These are phyloP conservation scores for Zophobas morio DNA, from an alignment of 1,140 invertebrate genomes.

Conservation along the genomic window DNA sequence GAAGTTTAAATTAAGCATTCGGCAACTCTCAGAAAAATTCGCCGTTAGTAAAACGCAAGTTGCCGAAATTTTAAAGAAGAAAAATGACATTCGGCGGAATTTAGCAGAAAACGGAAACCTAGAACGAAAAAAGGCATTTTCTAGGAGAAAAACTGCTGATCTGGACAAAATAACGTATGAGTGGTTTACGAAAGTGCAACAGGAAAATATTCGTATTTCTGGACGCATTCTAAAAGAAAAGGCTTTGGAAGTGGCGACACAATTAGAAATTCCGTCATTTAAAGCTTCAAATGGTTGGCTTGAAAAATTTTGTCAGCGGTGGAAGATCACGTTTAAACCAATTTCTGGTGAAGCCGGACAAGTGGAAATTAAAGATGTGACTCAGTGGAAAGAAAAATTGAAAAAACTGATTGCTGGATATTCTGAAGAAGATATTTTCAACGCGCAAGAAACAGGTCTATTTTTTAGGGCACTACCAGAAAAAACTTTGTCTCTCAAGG, in stretches of 20 bases:
- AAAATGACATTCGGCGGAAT: constrained; percentile 49
- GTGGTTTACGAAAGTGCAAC: constrained; percentile 63
- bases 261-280: constrained; percentile 62
- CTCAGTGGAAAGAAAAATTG: constrained; percentile 46
- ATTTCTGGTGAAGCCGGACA: constrained; percentile 62
- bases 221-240: constrained; percentile 64
- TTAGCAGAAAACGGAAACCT: constrained; percentile 44
- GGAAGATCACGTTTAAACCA: constrained; percentile 61
- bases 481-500: constrained; percentile 53
- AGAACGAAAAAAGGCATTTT: constrained; percentile 33
- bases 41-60: constrained; percentile 49
- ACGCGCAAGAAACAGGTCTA: constrained; percentile 54
- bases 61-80: constrained; percentile 50
- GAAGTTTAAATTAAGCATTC: constrained; percentile 44
- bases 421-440: constrained; percentile 43
- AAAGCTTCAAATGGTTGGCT: constrained; percentile 66
- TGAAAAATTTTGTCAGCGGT: constrained; percentile 63
- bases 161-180: constrained; percentile 49
- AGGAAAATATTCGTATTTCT: constrained; percentile 62
- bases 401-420: constrained; percentile 19
- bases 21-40: too few species aligned
- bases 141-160: constrained; percentile 24
- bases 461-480: constrained; percentile 53
- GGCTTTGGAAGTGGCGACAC: constrained; percentile 61
- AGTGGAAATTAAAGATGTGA: constrained; percentile 55